These are phyloP conservation scores for Chalcosyrphus nemorum DNA, from an alignment of 2,888 invertebrate species.

Conservation along the genomic window DNA sequence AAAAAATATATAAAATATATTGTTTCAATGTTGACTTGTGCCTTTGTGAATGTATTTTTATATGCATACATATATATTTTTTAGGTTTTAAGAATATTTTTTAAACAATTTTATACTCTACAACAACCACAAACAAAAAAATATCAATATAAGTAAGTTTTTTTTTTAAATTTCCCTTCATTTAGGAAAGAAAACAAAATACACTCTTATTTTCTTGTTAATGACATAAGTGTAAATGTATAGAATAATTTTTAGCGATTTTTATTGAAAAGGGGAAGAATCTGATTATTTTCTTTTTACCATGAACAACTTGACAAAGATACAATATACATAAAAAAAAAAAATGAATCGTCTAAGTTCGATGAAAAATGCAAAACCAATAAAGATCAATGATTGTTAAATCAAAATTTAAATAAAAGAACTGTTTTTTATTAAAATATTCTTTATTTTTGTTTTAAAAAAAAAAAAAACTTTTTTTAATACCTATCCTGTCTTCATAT, in stretches of 20 bases:
- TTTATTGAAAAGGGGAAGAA: constrained; percentile 34
- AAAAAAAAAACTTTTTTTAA: constrained; percentile 6
- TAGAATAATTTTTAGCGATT: constrained; percentile 53
- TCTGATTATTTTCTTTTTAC: constrained; percentile 49
- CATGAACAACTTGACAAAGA: constrained; percentile 49
- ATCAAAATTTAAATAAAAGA: constrained; percentile 68
- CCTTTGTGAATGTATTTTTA: constrained; percentile 78
- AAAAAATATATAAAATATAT: constrained; percentile 75
- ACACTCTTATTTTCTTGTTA: constrained; percentile 25
- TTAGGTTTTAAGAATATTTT: constrained; percentile 47
- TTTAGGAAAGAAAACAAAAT: constrained; percentile 19
- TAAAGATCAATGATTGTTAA: constrained; percentile 72
- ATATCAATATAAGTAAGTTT: constrained; percentile 32
- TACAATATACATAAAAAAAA: constrained; percentile 27
- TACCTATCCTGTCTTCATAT: constrained; percentile 31
- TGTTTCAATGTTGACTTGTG: constrained; percentile 82
- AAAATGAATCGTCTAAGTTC: constrained; percentile 47
- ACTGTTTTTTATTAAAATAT: constrained; percentile 41
- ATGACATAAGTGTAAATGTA: constrained; percentile 34
- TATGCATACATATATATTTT: constrained; percentile 49
- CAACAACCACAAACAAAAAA: constrained; percentile 42
- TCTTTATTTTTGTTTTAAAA: constrained; percentile 14
- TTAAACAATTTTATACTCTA: constrained; percentile 55
- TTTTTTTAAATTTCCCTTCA: constrained; percentile 43
- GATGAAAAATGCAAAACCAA: constrained; percentile 47